Conservation (phyloP, 2,113 vertebrate species). For the Motacilla tschutschensis region DNA sequence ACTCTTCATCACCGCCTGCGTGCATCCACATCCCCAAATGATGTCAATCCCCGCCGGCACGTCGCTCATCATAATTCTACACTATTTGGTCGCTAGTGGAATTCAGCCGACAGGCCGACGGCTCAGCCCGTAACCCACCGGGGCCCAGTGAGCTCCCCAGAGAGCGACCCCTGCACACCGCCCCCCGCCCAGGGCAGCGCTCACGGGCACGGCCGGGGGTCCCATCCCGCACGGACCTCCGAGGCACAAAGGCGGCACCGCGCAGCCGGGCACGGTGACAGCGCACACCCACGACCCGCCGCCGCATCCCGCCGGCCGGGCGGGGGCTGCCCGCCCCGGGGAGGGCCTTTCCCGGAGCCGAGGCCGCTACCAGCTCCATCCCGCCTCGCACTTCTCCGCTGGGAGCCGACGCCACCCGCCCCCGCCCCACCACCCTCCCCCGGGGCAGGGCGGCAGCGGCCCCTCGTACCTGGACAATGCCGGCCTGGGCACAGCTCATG, state of each 20-base stretch:
- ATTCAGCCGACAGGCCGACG: not conserved
- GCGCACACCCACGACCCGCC: not conserved
- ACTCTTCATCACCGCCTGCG: not conserved
- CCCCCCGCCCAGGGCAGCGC: not conserved
- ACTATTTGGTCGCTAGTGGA: not conserved
- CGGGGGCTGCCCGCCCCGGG: not conserved
- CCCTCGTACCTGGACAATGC: conserved; percentile 74
- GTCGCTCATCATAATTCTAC: not conserved
- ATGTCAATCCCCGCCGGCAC: not conserved
- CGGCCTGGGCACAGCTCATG: conserved; percentile 71
- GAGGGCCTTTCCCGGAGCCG: not conserved
- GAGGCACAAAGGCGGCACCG: conserved; percentile 4
- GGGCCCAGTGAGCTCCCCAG: not conserved
- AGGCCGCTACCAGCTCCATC: not conserved
- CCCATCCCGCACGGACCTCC: not conserved
- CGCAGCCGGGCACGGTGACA: not conserved
- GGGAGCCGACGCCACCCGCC: not conserved
- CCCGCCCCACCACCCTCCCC: not conserved
- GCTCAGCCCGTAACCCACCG: not conserved
- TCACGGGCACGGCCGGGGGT: not conserved
- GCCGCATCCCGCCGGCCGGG: not conserved
- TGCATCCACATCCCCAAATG: not conserved
- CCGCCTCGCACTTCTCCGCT: not conserved
- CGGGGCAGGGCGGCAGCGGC: not conserved
- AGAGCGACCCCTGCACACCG: not conserved